These are phyloP conservation scores for Pseudopodoces humilis DNA, from an alignment of 2,113 vertebrate species.

Conservation along the genomic window DNA sequence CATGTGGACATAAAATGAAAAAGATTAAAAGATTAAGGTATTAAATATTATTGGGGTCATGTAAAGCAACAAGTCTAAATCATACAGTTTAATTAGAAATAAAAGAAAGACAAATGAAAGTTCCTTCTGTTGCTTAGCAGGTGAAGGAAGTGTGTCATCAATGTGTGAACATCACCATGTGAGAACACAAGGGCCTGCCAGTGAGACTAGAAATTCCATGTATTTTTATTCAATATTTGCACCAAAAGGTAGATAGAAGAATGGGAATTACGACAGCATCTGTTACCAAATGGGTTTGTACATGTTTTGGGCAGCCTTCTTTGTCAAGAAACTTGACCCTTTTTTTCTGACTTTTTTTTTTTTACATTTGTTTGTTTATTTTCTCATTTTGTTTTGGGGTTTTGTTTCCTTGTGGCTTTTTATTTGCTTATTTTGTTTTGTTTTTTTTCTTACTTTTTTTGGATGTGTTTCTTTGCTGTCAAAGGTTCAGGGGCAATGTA, in stretches of 20 bases:
- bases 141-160: background rate
- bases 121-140: background rate
- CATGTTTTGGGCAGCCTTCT: background rate
- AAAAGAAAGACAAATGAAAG: background rate
- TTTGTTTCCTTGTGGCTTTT: background rate
- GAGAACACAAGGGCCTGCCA: fast-evolving
- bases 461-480: background rate
- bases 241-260: background rate
- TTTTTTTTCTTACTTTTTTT: background rate
- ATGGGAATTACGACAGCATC: background rate
- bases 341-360: background rate
- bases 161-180: background rate
- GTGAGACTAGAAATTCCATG: background rate
- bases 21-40: background rate
- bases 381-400: background rate
- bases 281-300: background rate
- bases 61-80: background rate
- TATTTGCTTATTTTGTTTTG: background rate
- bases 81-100: background rate
- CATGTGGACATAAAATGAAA: background rate
- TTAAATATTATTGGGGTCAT: background rate
- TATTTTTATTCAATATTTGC: background rate
- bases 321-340: background rate
- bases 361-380: background rate
- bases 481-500: background rate